Base-by-base conservation (phyloP, 2,888 invertebrate species). In the Yponomeuta cagnagella region DNA sequence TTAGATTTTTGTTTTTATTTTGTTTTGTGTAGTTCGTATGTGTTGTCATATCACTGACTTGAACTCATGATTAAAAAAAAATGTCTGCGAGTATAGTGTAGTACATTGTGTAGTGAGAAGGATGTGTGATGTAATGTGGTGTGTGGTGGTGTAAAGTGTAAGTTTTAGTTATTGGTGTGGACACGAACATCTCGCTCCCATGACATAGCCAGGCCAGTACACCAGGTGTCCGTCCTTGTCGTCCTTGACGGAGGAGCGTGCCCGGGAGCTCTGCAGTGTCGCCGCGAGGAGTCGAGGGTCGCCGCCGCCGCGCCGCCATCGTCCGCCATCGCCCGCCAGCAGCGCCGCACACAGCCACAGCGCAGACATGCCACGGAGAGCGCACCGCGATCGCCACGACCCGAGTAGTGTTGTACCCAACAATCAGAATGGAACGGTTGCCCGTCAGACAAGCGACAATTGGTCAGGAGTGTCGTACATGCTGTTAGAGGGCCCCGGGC, bases 201-300 rank as follows among this genome's bases (percentile, higher is more conserved):
- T 97, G 94, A 98, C 95, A 95, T 99, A 99, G 94, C 99, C 99
- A 94, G 96, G 96, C 94, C 97, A 97, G 96, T 99, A 99, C 93
- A 99, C 96, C 94, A 99, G 98, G 94, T 99, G 99, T 93, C 99
- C 99, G 93, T 99, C 99, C 94, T 97, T 97, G 95, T 99, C 99
- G 95, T 99, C 98, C 95, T 98, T 97, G 93, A 99, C 96, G 93
- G 97, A 96, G 93, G 98, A 97, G 91, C 92, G 91, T 89, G 96
- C 95, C 89, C 95, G 94, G 92, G 96, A 96, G 94, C 95, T 96
- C 96, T 96, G 95, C 93, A 90, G 85, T 81, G 81, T 80, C 81
- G 77, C 72, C 66, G 74, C 74, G 75, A 77, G 73, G 66, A 72
- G 73, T 73, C 72, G 86, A 87, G 82, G 73, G 71, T 71, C 74